phyloP scores from a whole-genome alignment of 1,140 invertebrate species.

The Solenopsis invicta region DNA sequence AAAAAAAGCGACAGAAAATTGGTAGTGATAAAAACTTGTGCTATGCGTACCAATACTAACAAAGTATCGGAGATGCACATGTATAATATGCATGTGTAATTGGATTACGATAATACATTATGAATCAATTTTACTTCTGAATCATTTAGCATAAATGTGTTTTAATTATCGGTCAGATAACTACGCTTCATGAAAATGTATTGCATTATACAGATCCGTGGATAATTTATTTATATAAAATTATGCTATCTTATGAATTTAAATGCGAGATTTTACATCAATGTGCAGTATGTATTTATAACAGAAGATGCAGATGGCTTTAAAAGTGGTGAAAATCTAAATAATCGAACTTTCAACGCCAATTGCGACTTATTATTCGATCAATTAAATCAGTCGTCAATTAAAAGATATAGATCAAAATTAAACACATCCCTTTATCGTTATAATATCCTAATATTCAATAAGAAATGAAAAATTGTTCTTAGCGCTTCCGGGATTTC shows the following conservation, averaged over 20 bases:
- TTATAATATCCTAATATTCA: background rate
- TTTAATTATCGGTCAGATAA: slow-evolving; percentile 35
- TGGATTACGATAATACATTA: slow-evolving; percentile 37
- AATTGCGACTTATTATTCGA: background rate
- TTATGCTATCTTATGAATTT: slow-evolving; percentile 10
- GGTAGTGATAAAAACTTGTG: background rate
- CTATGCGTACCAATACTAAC: slow-evolving; percentile 12
- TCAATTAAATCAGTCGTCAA: background rate
- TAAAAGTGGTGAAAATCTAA: background rate
- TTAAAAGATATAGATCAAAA: background rate
- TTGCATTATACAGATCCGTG: background rate
- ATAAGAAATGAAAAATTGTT: background rate
- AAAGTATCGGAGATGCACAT: slow-evolving; percentile 24
- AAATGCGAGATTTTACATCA: slow-evolving; percentile 18
- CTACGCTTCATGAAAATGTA: slow-evolving; percentile 36
- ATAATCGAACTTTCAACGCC: background rate
- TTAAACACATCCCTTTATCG: background rate
- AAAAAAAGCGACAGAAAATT: background rate
- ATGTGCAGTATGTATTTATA: background rate
- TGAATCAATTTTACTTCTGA: slow-evolving; percentile 33
- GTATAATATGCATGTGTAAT: slow-evolving; percentile 39
- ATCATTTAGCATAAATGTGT: slow-evolving; percentile 30
- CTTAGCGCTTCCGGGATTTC: background rate
- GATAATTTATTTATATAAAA: slow-evolving; percentile 25
- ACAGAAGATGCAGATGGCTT: background rate